phyloP scores from a whole-genome alignment of 2,888 invertebrate species.

The Autographa gamma region DNA sequence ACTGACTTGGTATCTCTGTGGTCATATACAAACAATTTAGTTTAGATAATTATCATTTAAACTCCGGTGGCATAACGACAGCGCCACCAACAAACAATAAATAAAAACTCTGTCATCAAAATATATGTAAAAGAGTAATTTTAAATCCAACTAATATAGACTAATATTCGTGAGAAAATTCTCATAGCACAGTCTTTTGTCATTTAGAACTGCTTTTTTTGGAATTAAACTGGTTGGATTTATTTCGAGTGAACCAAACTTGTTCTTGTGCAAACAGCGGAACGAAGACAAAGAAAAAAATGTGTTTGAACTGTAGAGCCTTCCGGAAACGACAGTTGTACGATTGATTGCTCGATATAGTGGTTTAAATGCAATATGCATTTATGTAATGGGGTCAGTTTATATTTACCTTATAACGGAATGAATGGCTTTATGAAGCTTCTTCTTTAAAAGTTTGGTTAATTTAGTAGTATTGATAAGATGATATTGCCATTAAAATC shows the following conservation, averaged over 20 bases:
- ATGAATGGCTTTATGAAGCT: slow-evolving; percentile 6
- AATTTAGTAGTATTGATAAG: background rate
- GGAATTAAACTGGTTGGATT: slow-evolving; percentile 41
- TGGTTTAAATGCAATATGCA: slow-evolving; percentile 7
- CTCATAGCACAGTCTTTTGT: slow-evolving; percentile 12
- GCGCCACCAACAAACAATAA: too few relatives aligned
- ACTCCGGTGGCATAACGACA: too few relatives aligned
- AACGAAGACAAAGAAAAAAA: slow-evolving; percentile 52
- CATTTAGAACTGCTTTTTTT: slow-evolving; percentile 39
- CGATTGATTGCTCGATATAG: slow-evolving; percentile 30
- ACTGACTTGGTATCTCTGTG: too few relatives aligned
- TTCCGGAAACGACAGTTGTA: slow-evolving; percentile 53
- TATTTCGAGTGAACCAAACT: slow-evolving; percentile 31
- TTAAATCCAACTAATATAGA: background rate
- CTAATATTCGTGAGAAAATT: background rate
- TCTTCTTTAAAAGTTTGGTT: background rate
- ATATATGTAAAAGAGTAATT: background rate
- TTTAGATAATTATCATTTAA: too few relatives aligned
- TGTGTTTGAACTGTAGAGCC: slow-evolving; percentile 43
- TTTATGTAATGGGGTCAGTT: background rate
- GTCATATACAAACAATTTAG: too few relatives aligned
- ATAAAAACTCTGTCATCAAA: background rate
- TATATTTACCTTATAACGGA: too few relatives aligned
- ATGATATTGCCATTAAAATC: background rate
- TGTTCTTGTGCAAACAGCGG: slow-evolving; percentile 56